These are phyloP conservation scores for Amorpha juglandis DNA, from an alignment of 2,888 invertebrate species.

Conservation along the genomic window DNA sequence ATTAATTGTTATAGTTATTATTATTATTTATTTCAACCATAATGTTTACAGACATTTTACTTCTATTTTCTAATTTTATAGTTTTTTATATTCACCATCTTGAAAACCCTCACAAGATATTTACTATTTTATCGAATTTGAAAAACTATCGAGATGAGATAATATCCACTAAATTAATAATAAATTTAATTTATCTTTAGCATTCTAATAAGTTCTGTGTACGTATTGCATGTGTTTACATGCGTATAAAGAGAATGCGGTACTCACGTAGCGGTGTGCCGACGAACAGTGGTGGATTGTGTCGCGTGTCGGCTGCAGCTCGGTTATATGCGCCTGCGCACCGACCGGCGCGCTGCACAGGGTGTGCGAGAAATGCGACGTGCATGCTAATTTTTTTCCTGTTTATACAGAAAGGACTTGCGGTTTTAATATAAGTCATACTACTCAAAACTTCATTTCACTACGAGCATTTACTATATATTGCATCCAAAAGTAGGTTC, in stretches of 20 bases:
- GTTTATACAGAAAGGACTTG: slow-evolving; percentile 34
- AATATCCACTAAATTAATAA: no score
- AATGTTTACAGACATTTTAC: no score
- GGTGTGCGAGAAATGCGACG: slow-evolving; percentile 56
- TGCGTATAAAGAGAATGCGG: slow-evolving; percentile 28
- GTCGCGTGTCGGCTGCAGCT: slow-evolving; percentile 52
- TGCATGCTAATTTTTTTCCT: slow-evolving; percentile 46
- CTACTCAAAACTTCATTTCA: neutral
- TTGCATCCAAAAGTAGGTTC: neutral
- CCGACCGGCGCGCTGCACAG: slow-evolving; percentile 51
- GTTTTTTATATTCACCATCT: no score
- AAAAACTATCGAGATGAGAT: no score
- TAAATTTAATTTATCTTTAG: neutral
- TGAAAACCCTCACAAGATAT: no score
- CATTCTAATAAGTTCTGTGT: neutral
- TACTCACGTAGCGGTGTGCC: slow-evolving; percentile 70
- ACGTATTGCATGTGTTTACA: slow-evolving; percentile 30
- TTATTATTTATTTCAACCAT: neutral
- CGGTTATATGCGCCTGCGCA: slow-evolving; percentile 72
- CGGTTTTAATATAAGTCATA: slow-evolving; percentile 21
- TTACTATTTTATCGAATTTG: no score
- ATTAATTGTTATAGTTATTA: neutral
- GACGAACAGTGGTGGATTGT: slow-evolving; percentile 68
- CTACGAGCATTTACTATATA: neutral
- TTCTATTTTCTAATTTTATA: no score